Base-by-base conservation (phyloP, 2,113 vertebrate species). In the Helogale parvula region DNA sequence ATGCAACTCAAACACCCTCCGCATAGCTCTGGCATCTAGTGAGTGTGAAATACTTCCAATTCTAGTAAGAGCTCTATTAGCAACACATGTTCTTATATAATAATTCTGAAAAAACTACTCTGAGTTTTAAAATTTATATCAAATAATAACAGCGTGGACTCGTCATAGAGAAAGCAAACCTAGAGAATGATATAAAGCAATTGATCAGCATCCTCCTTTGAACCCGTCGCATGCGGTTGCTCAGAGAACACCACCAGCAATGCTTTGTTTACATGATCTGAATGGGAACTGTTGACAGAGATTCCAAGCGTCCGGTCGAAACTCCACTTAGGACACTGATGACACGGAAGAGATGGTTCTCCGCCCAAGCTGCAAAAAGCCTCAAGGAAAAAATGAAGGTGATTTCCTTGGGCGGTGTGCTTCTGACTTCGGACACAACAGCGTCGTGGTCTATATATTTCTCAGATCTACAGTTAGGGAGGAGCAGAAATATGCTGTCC, bases 371-470 rank as follows among this genome's bases (percentile, higher is more conserved):
- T 13, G 4, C 74, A 54, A 68, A 74, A 21, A 69, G 10, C 14
- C 31, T 87, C 8, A 0, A 65, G 31, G 72, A 60, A 3, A 68
- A 25, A 45, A 2, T 31, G 19, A 3, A 0, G 12, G 1, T 3
- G 8, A 5, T 14, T 38, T 21, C 72, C 21, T 27, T 9, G 35
- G 19, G 21, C 4, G 25, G 4, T 4, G n/a, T 13, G 12, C 7
- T 41, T 84, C 14, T 45, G 23, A 0, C 6, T 7, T 71, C 21
- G 2, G 8, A 27, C 45, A 45, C 27, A 16, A 7, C 16, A 1
- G 45, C 5, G 4, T 21, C 4, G 0, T 12, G 2, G 14, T 52
- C 41, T 60, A 0, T 23, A 0, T 33, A 23, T 8, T 8, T 65
- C 82, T 85, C 12, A 47, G 41, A 54, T 57, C 33, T 2, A 11